Conservation (phyloP, 2,888 invertebrate species). For the Schizaphis graminum region DNA sequence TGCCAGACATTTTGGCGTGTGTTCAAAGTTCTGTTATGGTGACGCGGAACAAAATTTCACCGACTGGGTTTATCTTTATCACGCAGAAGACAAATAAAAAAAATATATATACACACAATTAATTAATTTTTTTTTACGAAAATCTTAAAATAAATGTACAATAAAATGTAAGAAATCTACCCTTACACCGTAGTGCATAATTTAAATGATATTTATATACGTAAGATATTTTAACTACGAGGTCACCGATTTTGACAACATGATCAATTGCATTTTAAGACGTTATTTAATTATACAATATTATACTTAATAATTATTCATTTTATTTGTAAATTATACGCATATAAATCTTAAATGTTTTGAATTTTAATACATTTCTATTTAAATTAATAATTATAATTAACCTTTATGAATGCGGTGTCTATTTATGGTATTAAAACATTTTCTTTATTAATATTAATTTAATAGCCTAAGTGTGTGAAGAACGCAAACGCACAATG, state of each 20-base stretch:
- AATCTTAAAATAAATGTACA: constrained; percentile 44
- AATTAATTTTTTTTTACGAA: constrained; percentile 23
- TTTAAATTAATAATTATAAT: background rate
- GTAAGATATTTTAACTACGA: background rate
- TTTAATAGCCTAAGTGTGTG: background rate
- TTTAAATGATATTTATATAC: constrained; percentile 13
- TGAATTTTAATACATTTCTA: background rate
- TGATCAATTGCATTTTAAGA: constrained; percentile 34
- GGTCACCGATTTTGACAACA: background rate
- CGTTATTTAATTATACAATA: background rate
- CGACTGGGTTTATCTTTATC: constrained; percentile 46
- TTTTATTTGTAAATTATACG: background rate
- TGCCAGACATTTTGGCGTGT: constrained; percentile 45
- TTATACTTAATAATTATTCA: background rate
- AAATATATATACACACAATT: constrained; percentile 19
- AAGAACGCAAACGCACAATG: background rate
- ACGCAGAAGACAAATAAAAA: constrained; percentile 1
- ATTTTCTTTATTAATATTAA: background rate
- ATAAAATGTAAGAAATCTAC: constrained; percentile 28
- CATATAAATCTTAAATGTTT: background rate
- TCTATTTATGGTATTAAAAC: background rate
- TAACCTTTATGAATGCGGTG: background rate
- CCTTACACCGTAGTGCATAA: background rate
- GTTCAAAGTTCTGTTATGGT: constrained; percentile 43
- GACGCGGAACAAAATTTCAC: constrained; percentile 46